Base-by-base conservation (phyloP, 2,797 vertebrate genomes). In the Gouania willdenowi region DNA sequence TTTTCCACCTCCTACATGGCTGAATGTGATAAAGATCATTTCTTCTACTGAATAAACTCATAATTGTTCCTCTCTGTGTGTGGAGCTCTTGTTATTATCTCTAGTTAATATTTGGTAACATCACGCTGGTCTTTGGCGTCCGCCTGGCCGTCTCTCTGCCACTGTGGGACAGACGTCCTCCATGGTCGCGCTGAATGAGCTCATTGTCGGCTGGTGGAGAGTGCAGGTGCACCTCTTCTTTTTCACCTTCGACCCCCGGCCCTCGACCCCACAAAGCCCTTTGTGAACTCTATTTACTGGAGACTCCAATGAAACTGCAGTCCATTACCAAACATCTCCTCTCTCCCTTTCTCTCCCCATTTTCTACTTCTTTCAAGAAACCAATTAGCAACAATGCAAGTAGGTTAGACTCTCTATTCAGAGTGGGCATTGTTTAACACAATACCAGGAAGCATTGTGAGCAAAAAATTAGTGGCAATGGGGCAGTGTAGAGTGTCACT, bases 331-430 rank as follows among this genome's bases (percentile, higher is more conserved):
- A n/a, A 77, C 82, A 67, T 80, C 67, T 80, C 68, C 66, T 75
- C 67, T 77, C 70, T 81, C 58, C 70, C 51, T 81, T 85, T 83
- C 73, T 79, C 63, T 79, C 53, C 40, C 73, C 40, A 68, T 83
- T 82, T 80, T 84, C 74, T 83, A 58, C 68, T 84, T 67, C 79
- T 84, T 82, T 84, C 77, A 85, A 88, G 86, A 88, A 87, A 89
- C 86, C 87, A 88, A 89, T 89, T 89, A 89, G 85, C 56, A 68
- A 89, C 86, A 89, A 88, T 87, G 83, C 86, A 89, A 89, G 87
- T 88, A 89, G 88, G 86, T 89, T 89, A 87, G 84, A 81, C 83
- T 85, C 81, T 81, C 84, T 75, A 87, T 88, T 88, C 83, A 88
- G 79, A 82, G 73, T 79, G 65, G 66, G 44, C 76, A 89, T 89